Evolutionary conservation across 2,888 invertebrate genomes (phyloP).

Genomic region (Oeneis ivallda): DNA sequence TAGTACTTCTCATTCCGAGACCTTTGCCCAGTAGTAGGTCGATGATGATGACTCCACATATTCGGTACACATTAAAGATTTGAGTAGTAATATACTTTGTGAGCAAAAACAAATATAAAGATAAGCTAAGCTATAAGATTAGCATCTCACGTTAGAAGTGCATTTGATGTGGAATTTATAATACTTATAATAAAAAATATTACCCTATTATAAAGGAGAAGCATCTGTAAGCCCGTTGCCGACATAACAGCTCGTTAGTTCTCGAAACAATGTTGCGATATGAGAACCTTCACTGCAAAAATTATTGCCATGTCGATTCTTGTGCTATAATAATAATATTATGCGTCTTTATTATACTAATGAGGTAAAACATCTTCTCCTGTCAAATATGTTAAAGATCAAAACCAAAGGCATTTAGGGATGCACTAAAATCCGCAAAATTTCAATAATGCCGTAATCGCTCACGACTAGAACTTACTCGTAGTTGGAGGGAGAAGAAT

Average conservation of each 20-base stretch:
- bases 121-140: too few species aligned
- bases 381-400: neutral
- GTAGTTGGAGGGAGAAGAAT: too few species aligned
- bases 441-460: too few species aligned
- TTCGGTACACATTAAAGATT: too few species aligned
- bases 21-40: too few species aligned
- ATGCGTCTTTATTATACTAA: neutral
- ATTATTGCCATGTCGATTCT: neutral
- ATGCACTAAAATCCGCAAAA: too few species aligned
- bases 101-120: too few species aligned
- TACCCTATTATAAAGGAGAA: neutral
- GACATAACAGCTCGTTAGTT: conserved; percentile 58
- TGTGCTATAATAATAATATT: neutral
- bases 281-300: conserved; percentile 47
- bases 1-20: too few species aligned
- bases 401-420: too few species aligned
- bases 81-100: too few species aligned
- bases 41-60: too few species aligned
- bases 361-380: neutral
- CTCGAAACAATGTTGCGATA: conserved; percentile 50
- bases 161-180: neutral
- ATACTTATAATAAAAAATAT: neutral
- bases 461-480: too few species aligned
- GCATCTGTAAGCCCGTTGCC: conserved; percentile 14
- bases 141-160: neutral